A percentile compares a stretch with the other conserved stretches of the same genome.
phyloP scores from a whole-genome alignment of 1,140 invertebrate genomes.

The roundworm (Caenorhabditis elegans) region DNA sequence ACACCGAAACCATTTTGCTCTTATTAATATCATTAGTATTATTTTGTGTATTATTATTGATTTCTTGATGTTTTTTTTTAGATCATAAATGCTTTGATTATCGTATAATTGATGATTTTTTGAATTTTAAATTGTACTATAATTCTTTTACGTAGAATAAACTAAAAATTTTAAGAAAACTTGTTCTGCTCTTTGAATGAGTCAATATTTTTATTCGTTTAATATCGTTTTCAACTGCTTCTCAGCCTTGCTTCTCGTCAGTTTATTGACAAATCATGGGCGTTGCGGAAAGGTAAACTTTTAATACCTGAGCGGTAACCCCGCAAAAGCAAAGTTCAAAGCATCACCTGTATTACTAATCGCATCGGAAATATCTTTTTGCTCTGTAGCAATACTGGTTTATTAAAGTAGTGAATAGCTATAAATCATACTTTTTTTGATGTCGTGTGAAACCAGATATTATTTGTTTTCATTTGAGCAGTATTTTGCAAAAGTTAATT shows the following conservation, averaged over 20 bases:
- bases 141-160: too few species aligned
- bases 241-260: background rate
- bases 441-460: too few species aligned
- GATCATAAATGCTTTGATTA: too few species aligned
- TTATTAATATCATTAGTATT: too few species aligned
- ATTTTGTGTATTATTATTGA: background rate
- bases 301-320: background rate
- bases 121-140: too few species aligned
- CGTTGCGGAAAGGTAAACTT: constrained; percentile 3
- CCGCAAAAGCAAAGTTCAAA: constrained; percentile 20
- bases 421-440: too few species aligned
- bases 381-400: too few species aligned
- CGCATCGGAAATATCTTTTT: background rate
- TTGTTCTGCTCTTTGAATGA: background rate
- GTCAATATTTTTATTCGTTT: background rate
- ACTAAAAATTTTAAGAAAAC: background rate
- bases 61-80: background rate
- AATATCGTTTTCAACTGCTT: background rate
- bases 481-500: too few species aligned
- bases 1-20: too few species aligned
- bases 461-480: too few species aligned
- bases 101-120: too few species aligned
- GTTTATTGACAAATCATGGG: constrained; percentile 22
- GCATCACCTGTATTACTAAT: background rate
- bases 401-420: too few species aligned